These are phyloP conservation scores for Timandra comae DNA, from an alignment of 2,888 invertebrate genomes.

Conservation along the genomic window DNA sequence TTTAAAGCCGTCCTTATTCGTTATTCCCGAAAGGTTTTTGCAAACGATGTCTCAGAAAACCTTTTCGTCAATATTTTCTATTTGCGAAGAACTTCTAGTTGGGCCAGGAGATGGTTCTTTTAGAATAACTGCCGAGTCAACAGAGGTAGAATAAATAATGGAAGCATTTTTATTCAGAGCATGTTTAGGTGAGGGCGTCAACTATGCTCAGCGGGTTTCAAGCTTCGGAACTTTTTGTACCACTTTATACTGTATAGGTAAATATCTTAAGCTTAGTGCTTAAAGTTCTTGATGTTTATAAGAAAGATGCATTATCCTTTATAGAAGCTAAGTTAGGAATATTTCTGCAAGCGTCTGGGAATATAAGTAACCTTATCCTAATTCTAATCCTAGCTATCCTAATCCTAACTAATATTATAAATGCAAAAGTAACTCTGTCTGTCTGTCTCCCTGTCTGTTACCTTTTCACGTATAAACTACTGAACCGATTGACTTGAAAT, in stretches of 20 bases:
- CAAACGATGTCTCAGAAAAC: slow-evolving; percentile 23
- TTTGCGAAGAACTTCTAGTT: slow-evolving; percentile 34
- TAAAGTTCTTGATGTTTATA: too few species aligned
- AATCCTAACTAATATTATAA: too few species aligned
- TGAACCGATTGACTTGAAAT: too few species aligned
- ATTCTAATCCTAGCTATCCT: too few species aligned
- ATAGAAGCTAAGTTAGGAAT: background rate
- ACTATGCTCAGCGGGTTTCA: slow-evolving; percentile 22
- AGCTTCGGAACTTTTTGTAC: slow-evolving; percentile 20
- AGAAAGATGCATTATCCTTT: background rate
- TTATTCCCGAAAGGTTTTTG: slow-evolving; percentile 11
- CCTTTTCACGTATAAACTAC: too few species aligned
- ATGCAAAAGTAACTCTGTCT: too few species aligned
- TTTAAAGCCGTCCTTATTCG: too few species aligned
- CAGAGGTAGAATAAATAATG: slow-evolving; percentile 45
- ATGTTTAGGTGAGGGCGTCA: slow-evolving; percentile 35
- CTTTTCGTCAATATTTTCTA: slow-evolving; percentile 41
- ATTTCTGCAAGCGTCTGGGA: too few species aligned
- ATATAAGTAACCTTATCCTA: too few species aligned
- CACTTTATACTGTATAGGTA: too few species aligned
- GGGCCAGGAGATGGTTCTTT: slow-evolving; percentile 29
- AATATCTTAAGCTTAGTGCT: too few species aligned
- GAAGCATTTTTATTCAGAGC: slow-evolving; percentile 46
- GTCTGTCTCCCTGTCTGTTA: too few species aligned
- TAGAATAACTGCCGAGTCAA: slow-evolving; percentile 37